Conservation (phyloP, 2,797 vertebrate species). For the Hirundo rustica region DNA sequence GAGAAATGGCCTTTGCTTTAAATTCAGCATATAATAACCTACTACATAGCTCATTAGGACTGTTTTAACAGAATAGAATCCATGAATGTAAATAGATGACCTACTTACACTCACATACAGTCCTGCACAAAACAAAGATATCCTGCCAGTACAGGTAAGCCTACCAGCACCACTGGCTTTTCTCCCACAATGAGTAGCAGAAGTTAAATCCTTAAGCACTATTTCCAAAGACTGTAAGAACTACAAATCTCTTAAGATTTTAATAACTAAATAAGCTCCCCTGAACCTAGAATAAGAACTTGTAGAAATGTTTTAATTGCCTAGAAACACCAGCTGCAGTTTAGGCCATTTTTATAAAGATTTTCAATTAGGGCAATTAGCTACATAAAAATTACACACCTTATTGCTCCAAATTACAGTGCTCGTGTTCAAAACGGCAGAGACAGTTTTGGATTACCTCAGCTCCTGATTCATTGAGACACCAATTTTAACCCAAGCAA, state of each 20-base stretch:
- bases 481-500: neutral
- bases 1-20: neutral
- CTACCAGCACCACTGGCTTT: neutral
- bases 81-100: neutral
- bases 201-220: slow-evolving; percentile 29
- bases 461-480: neutral
- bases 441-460: neutral
- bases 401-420: neutral
- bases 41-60: neutral
- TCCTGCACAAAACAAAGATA: neutral
- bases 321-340: neutral
- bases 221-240: neutral
- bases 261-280: slow-evolving; percentile 9
- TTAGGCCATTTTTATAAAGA: neutral
- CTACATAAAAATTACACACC: neutral
- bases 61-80: neutral
- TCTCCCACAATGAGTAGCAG: neutral
- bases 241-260: neutral
- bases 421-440: neutral
- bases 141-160: neutral
- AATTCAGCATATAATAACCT: neutral
- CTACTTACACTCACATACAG: neutral
- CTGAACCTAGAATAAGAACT: neutral
- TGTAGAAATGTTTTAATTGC: neutral
- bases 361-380: neutral